Conservation (phyloP, 1,140 invertebrate species). For the Ctenoplectra terminalis region DNA sequence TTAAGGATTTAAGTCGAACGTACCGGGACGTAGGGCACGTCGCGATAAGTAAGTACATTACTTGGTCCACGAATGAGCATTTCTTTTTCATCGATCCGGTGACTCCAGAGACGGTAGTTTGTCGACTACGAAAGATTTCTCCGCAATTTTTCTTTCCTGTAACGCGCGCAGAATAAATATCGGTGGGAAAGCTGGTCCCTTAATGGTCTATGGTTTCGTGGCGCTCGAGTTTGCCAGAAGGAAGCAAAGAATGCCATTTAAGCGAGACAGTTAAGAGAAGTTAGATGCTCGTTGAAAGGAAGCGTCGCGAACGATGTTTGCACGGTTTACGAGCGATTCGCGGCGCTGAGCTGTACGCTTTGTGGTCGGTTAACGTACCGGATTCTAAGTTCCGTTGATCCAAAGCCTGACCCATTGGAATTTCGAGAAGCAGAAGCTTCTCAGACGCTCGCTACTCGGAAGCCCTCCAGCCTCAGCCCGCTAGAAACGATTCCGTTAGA, state of each 20-base stretch:
- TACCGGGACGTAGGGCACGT: neutral
- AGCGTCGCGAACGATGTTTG: constrained; percentile 64
- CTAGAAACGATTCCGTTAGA: constrained; percentile 49
- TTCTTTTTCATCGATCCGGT: constrained; percentile 12
- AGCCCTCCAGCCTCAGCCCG: constrained; percentile 29
- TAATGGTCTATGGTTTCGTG: constrained; percentile 56
- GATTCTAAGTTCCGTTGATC: constrained; percentile 67
- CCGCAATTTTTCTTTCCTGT: neutral
- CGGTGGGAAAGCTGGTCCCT: constrained; percentile 39
- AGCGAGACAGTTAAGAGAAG: constrained; percentile 65
- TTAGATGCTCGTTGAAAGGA: constrained; percentile 64
- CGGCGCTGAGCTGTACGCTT: constrained; percentile 49
- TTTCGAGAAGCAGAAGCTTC: constrained; percentile 41
- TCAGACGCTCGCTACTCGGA: constrained; percentile 22
- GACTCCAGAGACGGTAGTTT: neutral
- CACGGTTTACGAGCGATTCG: constrained; percentile 71
- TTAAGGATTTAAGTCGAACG: neutral
- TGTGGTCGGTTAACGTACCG: constrained; percentile 69
- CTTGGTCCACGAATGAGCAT: neutral
- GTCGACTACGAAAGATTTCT: constrained; percentile 3
- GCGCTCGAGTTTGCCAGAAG: constrained; percentile 40
- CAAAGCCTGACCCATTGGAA: constrained; percentile 50
- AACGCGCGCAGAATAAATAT: constrained; percentile 49
- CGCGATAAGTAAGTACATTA: constrained; percentile 27
- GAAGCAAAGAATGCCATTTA: constrained; percentile 67